Base-by-base conservation (phyloP, 2,113 vertebrate genomes). In the Callorhinus ursinus region DNA sequence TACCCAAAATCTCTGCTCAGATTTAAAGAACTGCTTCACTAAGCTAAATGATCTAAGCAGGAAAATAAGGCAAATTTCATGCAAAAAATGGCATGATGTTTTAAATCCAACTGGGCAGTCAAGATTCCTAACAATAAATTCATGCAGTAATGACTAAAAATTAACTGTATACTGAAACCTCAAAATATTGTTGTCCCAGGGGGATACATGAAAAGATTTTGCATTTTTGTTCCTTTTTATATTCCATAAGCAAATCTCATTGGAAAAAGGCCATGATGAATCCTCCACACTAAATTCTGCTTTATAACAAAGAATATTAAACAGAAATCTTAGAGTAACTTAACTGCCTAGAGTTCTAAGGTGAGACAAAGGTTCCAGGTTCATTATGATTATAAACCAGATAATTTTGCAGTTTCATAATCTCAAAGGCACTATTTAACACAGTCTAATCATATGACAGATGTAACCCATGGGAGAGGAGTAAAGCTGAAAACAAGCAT, bases 211-310 rank as follows among this genome's bases (percentile, higher is more conserved):
- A 82, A 18, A 84, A 90, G 6, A 90, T 31, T 74, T 76, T 79
- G 6, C 2, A 36, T 84, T 42, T 55, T 31, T 83, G 36, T 24
- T 96, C 42, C 51, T 87, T 93, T 88, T 72, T 82, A 81, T 81
- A 74, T 86, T 94, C 96, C 71, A 82, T 83, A 85, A 90, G 22
- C 21, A 92, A 94, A 95, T 24, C 10, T 39, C 28, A 55, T 18
- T 96, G 76, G 79, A 72, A 93, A 88, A 96, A 93, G 55, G 72
- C 10, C 12, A 31, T 42, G 61, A 85, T 61, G 85, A 93, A 81
- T 85, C 22, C 49, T 95, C 74, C 53, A 85, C 18, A 96, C 33
- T 22, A 86, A 96, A 97, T 93, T 93, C 92, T 93, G 39, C 39
- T 91, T 79, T 80, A 65, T 79, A 88, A 82, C 19, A 65, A 82